Base-by-base conservation (phyloP, 2,797 vertebrate genomes). In the Enoplosus armatus region DNA sequence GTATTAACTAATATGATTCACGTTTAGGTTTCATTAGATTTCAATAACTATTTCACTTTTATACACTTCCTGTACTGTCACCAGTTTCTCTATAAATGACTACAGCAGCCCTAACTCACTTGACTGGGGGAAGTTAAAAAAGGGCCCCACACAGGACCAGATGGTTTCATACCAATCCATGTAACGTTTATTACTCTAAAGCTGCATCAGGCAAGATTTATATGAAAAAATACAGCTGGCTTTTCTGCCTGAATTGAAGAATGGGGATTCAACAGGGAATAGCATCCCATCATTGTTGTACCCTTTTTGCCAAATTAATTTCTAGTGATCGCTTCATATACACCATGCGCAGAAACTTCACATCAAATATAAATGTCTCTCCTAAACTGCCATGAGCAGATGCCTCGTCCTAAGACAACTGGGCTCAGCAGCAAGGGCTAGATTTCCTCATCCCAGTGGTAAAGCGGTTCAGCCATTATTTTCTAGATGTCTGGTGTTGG, bases 401-500 rank as follows among this genome's bases (percentile, higher is more conserved):
- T 70, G 54, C 41, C 72, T 82, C 61, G 65, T 78, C 24, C 47
- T 39, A 31, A 74, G 63, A 83, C 55, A 77, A 66, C 59, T 50
- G 45, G 41, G 67, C 54, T 79, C 61, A 68, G 58, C 26, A 54
- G 59, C 59, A 43, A 53, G n/a, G 47, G 70, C 45, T 24, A 67
- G 43, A 82, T 83, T 79, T 87, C 81, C 61, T 85, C 80, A 85
- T 87, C 77, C 12, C 29, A 61, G 82, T 26, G 75, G 88, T 86
- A 51, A 79, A 80, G 81, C 20, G 65, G 79, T 83, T 85, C 33
- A 85, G 78, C 80, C 76, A 84, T 90, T 86, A 91, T 88, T 85
- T n/a, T 79, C 70, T 73, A 80, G 83, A 84, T 22, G 72, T 90
- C 87, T 93, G 80, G 81, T 87, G 51, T 75, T 75, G 70, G 72